These are phyloP conservation scores for Corydoras maculifer DNA, from an alignment of 2,113 vertebrate species.

Conservation along the genomic window DNA sequence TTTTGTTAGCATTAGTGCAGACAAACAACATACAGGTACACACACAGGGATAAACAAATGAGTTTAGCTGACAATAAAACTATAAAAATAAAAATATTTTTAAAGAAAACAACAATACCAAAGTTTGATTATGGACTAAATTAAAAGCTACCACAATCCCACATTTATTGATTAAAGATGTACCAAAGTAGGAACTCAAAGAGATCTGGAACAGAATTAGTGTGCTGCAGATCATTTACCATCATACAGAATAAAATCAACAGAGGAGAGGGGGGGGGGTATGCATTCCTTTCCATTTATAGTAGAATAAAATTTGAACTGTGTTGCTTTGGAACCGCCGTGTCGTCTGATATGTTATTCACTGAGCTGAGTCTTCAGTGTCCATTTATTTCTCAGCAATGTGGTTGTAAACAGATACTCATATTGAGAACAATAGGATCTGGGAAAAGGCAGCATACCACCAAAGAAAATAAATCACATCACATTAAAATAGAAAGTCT, in stretches of 20 bases:
- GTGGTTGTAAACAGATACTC: not conserved
- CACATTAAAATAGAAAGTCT: not conserved
- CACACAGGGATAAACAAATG: not conserved
- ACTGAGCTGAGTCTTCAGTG: too few species aligned
- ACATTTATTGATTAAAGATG: not conserved
- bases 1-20: slow-evolving; percentile 8
- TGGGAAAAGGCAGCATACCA: not conserved
- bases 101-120: not conserved
- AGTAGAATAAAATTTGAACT: not conserved
- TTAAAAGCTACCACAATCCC: too few species aligned
- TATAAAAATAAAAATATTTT: not conserved
- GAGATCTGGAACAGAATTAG: not conserved
- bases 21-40: slow-evolving; percentile 4
- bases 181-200: not conserved
- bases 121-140: too few species aligned
- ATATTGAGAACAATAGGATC: not conserved
- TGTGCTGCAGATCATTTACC: not conserved
- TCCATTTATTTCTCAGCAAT: not conserved
- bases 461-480: not conserved
- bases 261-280: not conserved
- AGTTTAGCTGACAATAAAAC: not conserved
- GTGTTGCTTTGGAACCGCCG: too few species aligned
- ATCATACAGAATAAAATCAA: not conserved
- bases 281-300: not conserved
- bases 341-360: too few species aligned